Base-by-base conservation (phyloP, 1,140 invertebrate genomes). In the Littorina saxatilis region DNA sequence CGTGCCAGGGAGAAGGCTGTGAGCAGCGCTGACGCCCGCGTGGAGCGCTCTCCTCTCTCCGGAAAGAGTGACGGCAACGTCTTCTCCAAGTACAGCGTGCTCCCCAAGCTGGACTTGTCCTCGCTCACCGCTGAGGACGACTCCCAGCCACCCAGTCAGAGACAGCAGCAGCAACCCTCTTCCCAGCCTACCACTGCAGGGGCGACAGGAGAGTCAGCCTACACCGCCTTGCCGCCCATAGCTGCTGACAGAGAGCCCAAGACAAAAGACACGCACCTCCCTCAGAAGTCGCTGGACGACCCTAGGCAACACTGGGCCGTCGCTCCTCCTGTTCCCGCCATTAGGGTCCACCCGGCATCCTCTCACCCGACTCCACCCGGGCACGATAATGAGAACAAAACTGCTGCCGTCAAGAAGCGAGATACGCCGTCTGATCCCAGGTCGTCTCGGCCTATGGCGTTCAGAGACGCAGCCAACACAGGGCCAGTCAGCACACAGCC, bases 31-130 rank as follows among this genome's bases (percentile, higher is more conserved):
- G 70, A 73, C n/a, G 37, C 40, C 15, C 70, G 29, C 7, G 17
- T 1, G 17, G 70, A 3, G 2, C 0, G 35, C 11, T 72, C 20
- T n/a, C 37, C 23, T 39, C 27, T n/a, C n/a, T n/a, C n/a, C n/a
- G n/a, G 23, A 17, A n/a, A 50, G 5, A 68, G 39, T 27, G 27
- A 13, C 1, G 40, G 2, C 40, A 47, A 47, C n/a, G 23, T 15
- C 4, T 50, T 73, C 70, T 20, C 7, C 3, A n/a, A 50, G 40
- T 73, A 50, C n/a, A 23, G 40, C 13, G 70, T 50, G 39, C 70
- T 73, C n/a, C 70, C 70, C 29, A 50, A 50, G 2, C 70, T 73
- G 35, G 58, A 61, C 58, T n/a, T 40, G 35, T 72, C 68, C 37
- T 3, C 68, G 11, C 3, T 39, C 5, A 2, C 7, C 17, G 37